A percentile compares a stretch with the other conserved stretches of the same genome.
These are phyloP conservation scores for Phoxinus dragarum DNA, from an alignment of 2,797 vertebrate species.

Conservation along the genomic window DNA sequence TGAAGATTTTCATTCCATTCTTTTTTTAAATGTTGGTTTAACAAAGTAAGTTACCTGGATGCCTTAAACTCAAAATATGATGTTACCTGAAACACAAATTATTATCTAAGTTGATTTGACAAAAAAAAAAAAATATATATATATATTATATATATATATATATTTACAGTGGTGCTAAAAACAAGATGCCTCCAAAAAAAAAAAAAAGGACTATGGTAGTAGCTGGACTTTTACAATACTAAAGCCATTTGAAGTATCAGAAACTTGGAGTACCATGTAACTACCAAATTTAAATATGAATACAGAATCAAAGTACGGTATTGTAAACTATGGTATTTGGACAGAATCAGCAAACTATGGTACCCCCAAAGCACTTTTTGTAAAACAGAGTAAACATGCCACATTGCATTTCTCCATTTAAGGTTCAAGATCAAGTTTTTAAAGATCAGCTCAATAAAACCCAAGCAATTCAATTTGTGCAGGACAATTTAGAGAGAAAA, in stretches of 20 bases:
- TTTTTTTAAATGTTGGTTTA: neutral
- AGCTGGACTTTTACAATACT: neutral
- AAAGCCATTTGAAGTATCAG: neutral
- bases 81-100: too few species aligned
- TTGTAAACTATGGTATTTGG: neutral
- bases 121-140: too few species aligned
- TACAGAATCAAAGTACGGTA: neutral
- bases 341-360: neutral
- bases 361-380: neutral
- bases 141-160: too few species aligned
- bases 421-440: neutral
- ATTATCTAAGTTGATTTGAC: too few species aligned
- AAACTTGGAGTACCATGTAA: neutral
- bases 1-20: neutral
- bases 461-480: neutral
- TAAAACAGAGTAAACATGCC: neutral
- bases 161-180: neutral
- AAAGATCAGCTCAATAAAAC: neutral
- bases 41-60: too few species aligned
- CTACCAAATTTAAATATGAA: neutral
- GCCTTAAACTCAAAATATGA: too few species aligned
- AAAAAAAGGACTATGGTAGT: neutral
- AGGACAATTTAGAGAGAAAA: conserved; percentile 7
- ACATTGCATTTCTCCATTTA: neutral
- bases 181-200: neutral